Evolutionary conservation across 2,113 vertebrate species (phyloP), one percentile per base, ranked within the genome.

Genomic region (Mixornis gularis): DNA sequence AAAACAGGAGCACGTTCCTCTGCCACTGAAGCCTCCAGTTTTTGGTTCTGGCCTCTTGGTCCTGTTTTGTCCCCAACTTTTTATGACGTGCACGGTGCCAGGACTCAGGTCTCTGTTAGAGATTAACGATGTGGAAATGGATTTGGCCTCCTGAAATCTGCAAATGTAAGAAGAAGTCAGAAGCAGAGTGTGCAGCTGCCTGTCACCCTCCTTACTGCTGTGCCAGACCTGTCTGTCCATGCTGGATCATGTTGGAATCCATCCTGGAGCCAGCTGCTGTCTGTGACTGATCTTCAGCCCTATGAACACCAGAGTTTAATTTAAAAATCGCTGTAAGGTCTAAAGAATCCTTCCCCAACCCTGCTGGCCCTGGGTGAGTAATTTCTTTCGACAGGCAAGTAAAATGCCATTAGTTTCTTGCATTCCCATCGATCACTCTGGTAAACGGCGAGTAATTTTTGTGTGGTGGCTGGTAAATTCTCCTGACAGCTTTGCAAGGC

Each of bases 401-500:
- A 70, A 89, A 95, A 89, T 87, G 73, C 55, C 86, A 26, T 89
- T 92, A 72, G 66, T 93, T 89, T 79, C 63, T 59, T 95, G 80
- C 84, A 70, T 94, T 94, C 10, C 74, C 77, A 51, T 95, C 86
- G 79, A 79, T 92, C 84, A 81, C 63, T 27, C 69, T 64, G 89
- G 90, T 63, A 87, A 96, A 81, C 0, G 66, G 84, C 87, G 73
- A 94, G 81, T 65, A 66, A 17, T 81, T 95, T 93, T 76, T 76
- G 80, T 81, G 66, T 1, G 10, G 86, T 92, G 90, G 91, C 95
- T 94, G 94, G 63, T 91, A 66, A 92, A 95, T 95, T 91, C 85
- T 85, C 92, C 80, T 96, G 94, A 94, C 90, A 92, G 95, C 55
- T 91, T 53, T 85, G 69, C 49, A 79, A 53, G 90, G 80, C 86